Evolutionary conservation across 2,888 invertebrate species (phyloP).

Genomic region (Leptopterna dolabrata): DNA sequence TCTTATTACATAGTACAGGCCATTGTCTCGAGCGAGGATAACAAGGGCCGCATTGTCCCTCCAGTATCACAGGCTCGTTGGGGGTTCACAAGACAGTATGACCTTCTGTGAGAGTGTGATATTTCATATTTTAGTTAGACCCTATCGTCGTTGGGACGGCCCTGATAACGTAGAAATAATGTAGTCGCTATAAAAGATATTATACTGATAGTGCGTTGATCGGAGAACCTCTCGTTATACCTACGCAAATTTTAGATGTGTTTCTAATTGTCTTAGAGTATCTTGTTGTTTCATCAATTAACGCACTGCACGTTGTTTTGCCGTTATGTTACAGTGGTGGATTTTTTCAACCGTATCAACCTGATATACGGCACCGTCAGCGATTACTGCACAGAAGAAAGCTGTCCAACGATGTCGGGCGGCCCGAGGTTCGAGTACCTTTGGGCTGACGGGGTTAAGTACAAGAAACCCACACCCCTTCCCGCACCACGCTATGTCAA

Average conservation of each 20-base stretch:
- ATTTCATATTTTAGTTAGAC: background rate
- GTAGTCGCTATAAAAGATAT: background rate
- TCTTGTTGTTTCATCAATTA: no score
- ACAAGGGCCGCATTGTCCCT: constrained; percentile 10
- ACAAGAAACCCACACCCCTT: constrained; percentile 81
- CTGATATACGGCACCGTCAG: constrained; percentile 90
- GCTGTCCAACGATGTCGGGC: constrained; percentile 92
- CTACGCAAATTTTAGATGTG: no score
- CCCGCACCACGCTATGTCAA: constrained; percentile 87
- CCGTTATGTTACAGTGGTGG: constrained; percentile 77
- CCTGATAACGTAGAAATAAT: background rate
- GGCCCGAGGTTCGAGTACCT: constrained; percentile 90
- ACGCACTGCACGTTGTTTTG: background rate
- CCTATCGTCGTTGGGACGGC: background rate
- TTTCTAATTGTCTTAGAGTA: no score
- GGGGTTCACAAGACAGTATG: background rate
- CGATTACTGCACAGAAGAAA: constrained; percentile 83
- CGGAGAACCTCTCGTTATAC: no score
- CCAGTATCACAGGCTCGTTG: background rate
- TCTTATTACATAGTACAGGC: constrained; percentile 18
- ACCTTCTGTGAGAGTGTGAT: background rate
- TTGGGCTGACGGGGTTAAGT: constrained; percentile 87
- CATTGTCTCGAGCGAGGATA: background rate
- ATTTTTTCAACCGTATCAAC: constrained; percentile 94
- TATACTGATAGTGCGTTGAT: no score